Evolutionary conservation across 2,888 invertebrate species (phyloP), one percentile per base, ranked within the genome.

Genomic region (Oscheius myriophilus): DNA sequence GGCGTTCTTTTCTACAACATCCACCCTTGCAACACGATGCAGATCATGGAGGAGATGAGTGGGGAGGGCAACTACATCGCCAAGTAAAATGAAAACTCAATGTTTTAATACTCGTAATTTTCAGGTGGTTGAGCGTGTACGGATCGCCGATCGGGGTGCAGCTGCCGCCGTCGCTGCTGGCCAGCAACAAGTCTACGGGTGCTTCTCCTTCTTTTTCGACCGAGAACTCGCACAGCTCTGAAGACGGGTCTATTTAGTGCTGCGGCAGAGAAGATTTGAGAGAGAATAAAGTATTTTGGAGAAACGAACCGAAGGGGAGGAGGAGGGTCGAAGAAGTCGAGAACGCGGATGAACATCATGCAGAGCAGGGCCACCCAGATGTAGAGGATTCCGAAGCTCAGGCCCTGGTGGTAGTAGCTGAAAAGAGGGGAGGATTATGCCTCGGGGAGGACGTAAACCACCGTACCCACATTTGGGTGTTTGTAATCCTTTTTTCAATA

Each of bases 341-440:
- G 61, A 16, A 84, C 53, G 16, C 43, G 46, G 14, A 84, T 62
- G 16, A 79, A 46, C 16, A 84, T 54, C 41, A 80, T 68, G 49
- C 82, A 78, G 39, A 86, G 69, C 39, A 72, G 49, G 1, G 80
- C 76, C 9, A 81, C 81, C 61, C 78, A 69, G 25, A 82, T 74
- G 75, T 84, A 86, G 12, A 86, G 69, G n/a, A 83, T 64, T 21
- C 86, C 86, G 73, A 86, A 85, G 7, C 81, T 78, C 9, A 79
- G 70, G 16, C 86, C 86, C 52, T 81, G 79, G 21, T 73, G 65
- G 58, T 72, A 73, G 53, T 82, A 84, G 23, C 85, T 86, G 71
- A 58, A 81, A 71, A 14, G 33, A 45, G 7, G 33, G 18, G 18
- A 18, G 21, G n/a, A 33, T 53, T n/a, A n/a, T n/a, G n/a, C n/a